Evolutionary conservation across 2,797 vertebrate genomes (phyloP).

Genomic region (Melanitta fusca): DNA sequence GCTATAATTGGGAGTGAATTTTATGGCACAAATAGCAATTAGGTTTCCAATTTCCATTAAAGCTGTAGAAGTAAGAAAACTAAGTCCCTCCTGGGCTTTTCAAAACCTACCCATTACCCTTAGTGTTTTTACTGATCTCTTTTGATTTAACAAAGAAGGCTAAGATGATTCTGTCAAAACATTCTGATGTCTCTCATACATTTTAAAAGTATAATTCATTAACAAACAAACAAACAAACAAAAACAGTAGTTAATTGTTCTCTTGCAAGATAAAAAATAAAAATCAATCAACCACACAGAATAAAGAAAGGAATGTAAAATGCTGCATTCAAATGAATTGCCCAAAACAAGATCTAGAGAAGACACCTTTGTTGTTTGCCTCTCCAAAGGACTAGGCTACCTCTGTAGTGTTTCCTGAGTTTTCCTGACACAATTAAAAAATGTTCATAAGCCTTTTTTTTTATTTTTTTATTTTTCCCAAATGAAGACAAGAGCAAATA

Average conservation of each 20-base stretch:
- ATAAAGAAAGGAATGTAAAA: background rate
- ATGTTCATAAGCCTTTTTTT: background rate
- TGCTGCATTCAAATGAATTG: fast-evolving
- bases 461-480: background rate
- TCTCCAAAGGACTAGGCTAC: background rate
- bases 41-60: background rate
- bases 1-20: background rate
- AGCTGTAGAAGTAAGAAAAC: background rate
- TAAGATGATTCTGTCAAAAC: background rate
- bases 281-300: fast-evolving
- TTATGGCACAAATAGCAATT: background rate
- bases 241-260: background rate
- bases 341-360: background rate
- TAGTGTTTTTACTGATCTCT: background rate
- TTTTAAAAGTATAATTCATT: background rate
- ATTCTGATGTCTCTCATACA: background rate
- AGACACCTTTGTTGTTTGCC: background rate
- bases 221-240: too few relatives aligned
- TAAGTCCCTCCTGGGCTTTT: background rate
- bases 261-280: background rate
- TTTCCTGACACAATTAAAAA: background rate
- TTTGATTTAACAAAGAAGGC: background rate
- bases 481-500: background rate
- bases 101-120: background rate
- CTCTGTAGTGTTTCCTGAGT: background rate